These are phyloP conservation scores for Amphiprion ocellaris DNA, from an alignment of 2,113 vertebrate genomes.

Conservation along the genomic window DNA sequence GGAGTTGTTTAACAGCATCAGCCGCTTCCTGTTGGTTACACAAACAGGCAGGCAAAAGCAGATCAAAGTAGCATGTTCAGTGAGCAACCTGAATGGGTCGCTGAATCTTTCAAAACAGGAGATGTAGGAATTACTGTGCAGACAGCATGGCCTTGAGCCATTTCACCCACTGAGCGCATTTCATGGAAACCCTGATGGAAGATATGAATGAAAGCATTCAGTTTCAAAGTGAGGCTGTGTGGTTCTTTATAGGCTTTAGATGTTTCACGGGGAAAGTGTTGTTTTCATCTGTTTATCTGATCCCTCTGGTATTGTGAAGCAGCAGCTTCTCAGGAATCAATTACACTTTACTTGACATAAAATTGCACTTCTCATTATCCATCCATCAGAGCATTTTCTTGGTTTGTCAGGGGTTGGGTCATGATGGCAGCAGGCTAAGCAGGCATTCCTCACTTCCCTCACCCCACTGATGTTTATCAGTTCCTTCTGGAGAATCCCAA, in stretches of 20 bases:
- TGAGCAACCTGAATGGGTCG: background rate
- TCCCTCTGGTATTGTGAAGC: background rate
- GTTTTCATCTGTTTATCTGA: background rate
- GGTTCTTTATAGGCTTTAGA: background rate
- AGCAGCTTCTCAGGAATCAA: background rate
- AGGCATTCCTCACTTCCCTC: no score
- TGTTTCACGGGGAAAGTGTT: conserved; percentile 2
- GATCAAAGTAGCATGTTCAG: conserved; percentile 32
- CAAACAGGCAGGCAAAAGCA: conserved; percentile 26
- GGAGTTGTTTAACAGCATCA: conserved; percentile 16
- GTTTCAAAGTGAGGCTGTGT: background rate
- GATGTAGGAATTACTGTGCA: conserved; percentile 6
- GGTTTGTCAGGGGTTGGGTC: no score
- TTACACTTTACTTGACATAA: background rate
- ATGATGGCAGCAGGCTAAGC: no score
- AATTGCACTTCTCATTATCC: no score
- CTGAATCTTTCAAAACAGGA: background rate
- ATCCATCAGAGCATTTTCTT: no score
- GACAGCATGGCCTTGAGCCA: background rate
- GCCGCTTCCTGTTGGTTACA: conserved; percentile 41
- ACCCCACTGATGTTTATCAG: no score
- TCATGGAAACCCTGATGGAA: background rate
- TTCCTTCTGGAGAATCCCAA: no score
- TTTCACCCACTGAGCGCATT: conserved; percentile 19
- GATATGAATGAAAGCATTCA: no score